Conservation (phyloP, 1,140 invertebrate genomes). For the Drosophila varians region DNA sequence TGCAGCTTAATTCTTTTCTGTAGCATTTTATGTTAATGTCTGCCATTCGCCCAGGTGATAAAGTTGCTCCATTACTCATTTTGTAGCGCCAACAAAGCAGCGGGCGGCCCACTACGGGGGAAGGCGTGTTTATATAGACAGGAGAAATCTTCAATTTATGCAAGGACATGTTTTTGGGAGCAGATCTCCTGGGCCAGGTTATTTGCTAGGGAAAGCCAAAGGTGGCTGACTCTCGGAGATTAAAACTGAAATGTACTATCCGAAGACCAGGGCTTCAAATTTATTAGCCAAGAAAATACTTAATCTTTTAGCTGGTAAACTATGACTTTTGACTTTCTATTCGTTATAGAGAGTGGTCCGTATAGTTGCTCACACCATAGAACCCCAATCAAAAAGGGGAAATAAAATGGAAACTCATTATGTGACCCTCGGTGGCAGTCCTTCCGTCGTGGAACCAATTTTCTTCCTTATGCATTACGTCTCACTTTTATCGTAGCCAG, state of each 20-base stretch:
- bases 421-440: constrained; percentile 34
- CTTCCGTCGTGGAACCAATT: constrained; percentile 30
- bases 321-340: constrained; percentile 37
- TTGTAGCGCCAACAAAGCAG: constrained; percentile 52
- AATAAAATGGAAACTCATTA: constrained; percentile 72
- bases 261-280: not conserved
- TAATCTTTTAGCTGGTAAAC: constrained; percentile 40
- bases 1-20: constrained; percentile 60
- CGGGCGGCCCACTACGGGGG: not conserved
- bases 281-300: not conserved
- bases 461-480: constrained; percentile 56
- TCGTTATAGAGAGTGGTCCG: no score
- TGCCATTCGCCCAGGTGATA: constrained; percentile 66
- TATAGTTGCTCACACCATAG: no score
- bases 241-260: constrained; percentile 2
- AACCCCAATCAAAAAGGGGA: constrained; percentile 39
- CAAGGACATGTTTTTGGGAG: constrained; percentile 46
- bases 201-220: constrained; percentile 26
- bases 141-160: constrained; percentile 59
- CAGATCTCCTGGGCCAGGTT: constrained; percentile 8
- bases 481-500: constrained; percentile 73
- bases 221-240: constrained; percentile 13
- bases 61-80: constrained; percentile 71
- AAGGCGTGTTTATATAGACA: not conserved
- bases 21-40: constrained; percentile 69